Conservation (phyloP, 2,113 vertebrate species). For the chimpanzee (Pan troglodytes) region DNA sequence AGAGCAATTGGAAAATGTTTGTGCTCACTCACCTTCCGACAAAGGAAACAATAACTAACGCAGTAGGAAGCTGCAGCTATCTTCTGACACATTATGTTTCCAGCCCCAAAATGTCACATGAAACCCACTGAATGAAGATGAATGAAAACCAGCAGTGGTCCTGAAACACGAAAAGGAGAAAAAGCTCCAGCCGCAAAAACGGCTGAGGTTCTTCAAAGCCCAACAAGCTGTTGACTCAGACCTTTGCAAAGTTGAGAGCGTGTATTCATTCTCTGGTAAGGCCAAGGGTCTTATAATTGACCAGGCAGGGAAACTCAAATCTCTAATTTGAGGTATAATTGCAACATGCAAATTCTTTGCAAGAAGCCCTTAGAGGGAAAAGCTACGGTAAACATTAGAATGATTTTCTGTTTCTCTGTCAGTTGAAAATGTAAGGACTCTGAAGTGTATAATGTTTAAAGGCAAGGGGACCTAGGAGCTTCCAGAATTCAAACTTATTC, state of each 20-base stretch:
- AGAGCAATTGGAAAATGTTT: slow-evolving; percentile 82
- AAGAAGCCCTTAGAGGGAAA: slow-evolving; percentile 37
- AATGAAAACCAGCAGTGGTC: slow-evolving; percentile 74
- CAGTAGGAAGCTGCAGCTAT: slow-evolving; percentile 74
- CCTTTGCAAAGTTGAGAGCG: slow-evolving; percentile 41
- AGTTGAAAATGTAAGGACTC: slow-evolving; percentile 42
- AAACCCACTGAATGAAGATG: slow-evolving; percentile 75
- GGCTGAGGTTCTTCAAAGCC: slow-evolving; percentile 64
- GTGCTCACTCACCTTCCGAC: slow-evolving; percentile 81
- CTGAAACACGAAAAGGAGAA: slow-evolving; percentile 69
- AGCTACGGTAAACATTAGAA: not conserved
- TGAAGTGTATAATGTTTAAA: not conserved
- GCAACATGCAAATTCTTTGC: slow-evolving; percentile 48
- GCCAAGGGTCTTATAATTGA: slow-evolving; percentile 53
- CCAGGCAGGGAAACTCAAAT: slow-evolving; percentile 23
- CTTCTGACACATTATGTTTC: slow-evolving; percentile 79
- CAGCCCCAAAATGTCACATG: slow-evolving; percentile 75
- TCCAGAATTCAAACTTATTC: slow-evolving; percentile 15
- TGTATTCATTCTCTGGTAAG: slow-evolving; percentile 61
- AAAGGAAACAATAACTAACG: slow-evolving; percentile 82
- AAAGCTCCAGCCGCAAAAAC: slow-evolving; percentile 29
- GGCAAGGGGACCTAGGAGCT: not conserved
- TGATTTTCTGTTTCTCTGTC: slow-evolving; percentile 54
- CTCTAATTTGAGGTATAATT: slow-evolving; percentile 51
- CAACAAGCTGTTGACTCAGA: slow-evolving; percentile 64